These are phyloP conservation scores for Amazonetta brasiliensis DNA, from an alignment of 2,797 vertebrate genomes.

Conservation along the genomic window DNA sequence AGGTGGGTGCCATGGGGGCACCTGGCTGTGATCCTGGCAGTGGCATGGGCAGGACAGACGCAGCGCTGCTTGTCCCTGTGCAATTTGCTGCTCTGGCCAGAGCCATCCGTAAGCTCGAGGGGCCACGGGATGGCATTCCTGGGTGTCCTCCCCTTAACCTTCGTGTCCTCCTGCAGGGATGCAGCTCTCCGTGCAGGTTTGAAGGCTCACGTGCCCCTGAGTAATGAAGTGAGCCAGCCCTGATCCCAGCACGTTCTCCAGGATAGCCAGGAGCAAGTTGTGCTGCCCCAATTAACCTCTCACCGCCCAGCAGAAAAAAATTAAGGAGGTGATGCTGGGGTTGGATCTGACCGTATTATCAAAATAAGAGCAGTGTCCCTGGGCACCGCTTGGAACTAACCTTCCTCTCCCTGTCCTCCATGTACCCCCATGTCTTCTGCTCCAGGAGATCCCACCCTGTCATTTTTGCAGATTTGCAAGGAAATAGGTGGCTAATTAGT, in stretches of 20 bases:
- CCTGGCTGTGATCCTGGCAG: neutral
- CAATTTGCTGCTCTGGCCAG: neutral
- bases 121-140: neutral
- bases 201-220: neutral
- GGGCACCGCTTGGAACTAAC: neutral
- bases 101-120: neutral
- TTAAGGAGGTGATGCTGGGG: rapidly evolving
- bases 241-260: neutral
- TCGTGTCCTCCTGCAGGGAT: neutral
- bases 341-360: neutral
- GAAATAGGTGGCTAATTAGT: neutral
- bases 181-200: neutral
- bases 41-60: neutral
- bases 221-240: neutral
- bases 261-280: neutral
- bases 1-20: neutral
- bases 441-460: neutral
- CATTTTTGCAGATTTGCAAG: neutral
- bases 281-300: neutral
- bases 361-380: neutral
- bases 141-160: neutral
- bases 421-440: rapidly evolving
- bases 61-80: neutral
- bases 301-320: neutral
- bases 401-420: neutral